phyloP scores from a whole-genome alignment of 2,888 invertebrate species.

The Corythucha ciliata region DNA sequence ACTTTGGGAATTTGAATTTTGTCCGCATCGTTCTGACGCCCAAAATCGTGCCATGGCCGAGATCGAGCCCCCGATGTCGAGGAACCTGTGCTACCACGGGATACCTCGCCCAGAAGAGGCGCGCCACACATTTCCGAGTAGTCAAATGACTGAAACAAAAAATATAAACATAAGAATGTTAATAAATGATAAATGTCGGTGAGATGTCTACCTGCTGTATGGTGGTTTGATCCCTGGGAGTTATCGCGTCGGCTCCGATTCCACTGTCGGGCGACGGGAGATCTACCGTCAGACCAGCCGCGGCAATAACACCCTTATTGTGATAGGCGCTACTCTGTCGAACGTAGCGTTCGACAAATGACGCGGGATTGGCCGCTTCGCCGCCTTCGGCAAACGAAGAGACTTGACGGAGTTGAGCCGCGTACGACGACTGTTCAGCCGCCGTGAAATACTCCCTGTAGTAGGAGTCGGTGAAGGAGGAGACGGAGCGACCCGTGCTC shows the following conservation, averaged over 20 bases:
- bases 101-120: conserved; percentile 33
- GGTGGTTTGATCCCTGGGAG: conserved; percentile 79
- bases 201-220: conserved; percentile 71
- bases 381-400: conserved; percentile 41
- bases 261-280: conserved; percentile 93
- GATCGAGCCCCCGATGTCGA: conserved; percentile 48
- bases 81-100: conserved; percentile 30
- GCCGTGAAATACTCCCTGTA: conserved; percentile 71
- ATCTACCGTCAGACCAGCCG: conserved; percentile 75
- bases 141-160: conserved; percentile 68
- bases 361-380: conserved; percentile 47
- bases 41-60: conserved; percentile 89
- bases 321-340: conserved; percentile 55
- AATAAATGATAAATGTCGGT: no score
- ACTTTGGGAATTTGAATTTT: conserved; percentile 97
- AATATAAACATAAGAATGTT: conserved; percentile 17
- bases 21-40: conserved; percentile 85
- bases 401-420: conserved; percentile 35
- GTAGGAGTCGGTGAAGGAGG: conserved; percentile 63
- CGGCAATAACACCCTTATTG: conserved; percentile 60
- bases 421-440: conserved; percentile 41
- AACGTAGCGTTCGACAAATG: conserved; percentile 59
- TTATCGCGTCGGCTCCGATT: conserved; percentile 87
- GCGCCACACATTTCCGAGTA: conserved; percentile 80
- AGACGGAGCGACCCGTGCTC: conserved; percentile 43